These are phyloP conservation scores for Neogale vison DNA, from an alignment of 2,113 vertebrate genomes.

Conservation along the genomic window DNA sequence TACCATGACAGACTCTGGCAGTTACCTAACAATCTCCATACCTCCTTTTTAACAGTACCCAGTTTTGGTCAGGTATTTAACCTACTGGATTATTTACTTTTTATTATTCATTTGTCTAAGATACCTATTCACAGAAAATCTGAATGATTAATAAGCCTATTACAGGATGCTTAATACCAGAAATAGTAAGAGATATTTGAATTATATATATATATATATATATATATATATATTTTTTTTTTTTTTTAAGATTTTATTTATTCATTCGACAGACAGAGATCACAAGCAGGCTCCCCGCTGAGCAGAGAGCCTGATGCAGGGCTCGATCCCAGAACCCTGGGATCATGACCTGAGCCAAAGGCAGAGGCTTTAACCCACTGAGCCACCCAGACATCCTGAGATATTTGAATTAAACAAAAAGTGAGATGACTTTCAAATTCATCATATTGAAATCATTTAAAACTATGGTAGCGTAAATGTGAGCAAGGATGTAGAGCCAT, in stretches of 20 bases:
- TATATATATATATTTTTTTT: too few species aligned
- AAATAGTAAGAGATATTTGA: neutral
- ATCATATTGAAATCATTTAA: neutral
- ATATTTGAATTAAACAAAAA: neutral
- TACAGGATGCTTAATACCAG: neutral
- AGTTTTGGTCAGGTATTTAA: neutral
- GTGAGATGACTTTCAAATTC: neutral
- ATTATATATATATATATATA: neutral
- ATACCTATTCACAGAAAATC: neutral
- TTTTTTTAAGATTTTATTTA: too few species aligned
- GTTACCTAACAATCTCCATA: neutral
- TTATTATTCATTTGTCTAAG: neutral
- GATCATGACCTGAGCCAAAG: too few species aligned
- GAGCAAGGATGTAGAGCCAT: neutral
- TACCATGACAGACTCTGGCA: neutral
- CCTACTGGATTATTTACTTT: neutral
- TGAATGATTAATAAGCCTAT: neutral
- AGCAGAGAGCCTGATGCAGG: too few species aligned
- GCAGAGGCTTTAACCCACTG: too few species aligned
- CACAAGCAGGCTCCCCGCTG: too few species aligned
- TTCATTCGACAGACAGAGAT: too few species aligned
- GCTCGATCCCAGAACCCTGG: too few species aligned
- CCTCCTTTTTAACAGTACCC: neutral
- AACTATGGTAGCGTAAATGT: neutral
- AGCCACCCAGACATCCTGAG: too few species aligned